phyloP scores from a whole-genome alignment of 30 jellyfish, hydroid and myxozoan species.

The Cassiopea xamachana region DNA sequence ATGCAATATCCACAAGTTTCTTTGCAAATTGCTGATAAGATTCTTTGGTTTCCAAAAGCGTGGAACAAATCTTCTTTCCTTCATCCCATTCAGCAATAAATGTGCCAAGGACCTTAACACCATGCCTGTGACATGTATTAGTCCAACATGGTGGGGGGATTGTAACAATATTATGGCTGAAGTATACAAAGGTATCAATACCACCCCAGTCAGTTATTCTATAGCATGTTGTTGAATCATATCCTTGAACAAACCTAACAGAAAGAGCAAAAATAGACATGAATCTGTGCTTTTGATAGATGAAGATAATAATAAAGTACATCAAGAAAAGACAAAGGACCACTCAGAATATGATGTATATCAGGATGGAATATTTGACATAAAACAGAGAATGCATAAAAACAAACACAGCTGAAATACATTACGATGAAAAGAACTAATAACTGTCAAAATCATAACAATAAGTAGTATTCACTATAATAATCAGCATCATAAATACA shows the following conservation, averaged over 20 bases:
- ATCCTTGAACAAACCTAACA: constrained; percentile 90
- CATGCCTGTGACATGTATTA: constrained; percentile 89
- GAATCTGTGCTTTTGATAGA: background rate
- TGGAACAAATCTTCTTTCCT: constrained; percentile 76
- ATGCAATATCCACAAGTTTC: constrained; percentile 79
- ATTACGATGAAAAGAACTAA: too few species aligned
- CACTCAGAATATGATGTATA: too few species aligned
- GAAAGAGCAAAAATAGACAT: background rate
- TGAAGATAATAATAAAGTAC: background rate
- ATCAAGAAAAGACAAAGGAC: background rate
- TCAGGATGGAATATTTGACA: too few species aligned
- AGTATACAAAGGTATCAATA: constrained; percentile 93
- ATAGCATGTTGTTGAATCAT: constrained; percentile 74
- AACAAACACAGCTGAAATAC: too few species aligned
- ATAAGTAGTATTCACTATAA: too few species aligned
- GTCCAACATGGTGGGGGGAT: constrained; percentile 98
- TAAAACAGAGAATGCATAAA: too few species aligned
- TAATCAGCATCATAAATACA: too few species aligned
- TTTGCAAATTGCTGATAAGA: constrained; percentile 64
- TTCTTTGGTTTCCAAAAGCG: constrained; percentile 36
- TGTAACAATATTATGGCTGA: constrained; percentile 92
- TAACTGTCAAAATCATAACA: too few species aligned
- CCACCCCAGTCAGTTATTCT: constrained; percentile 83
- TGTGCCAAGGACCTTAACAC: constrained; percentile 91
- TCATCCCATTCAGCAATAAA: constrained; percentile 96